These are phyloP conservation scores for Silurus aristotelis DNA, from an alignment of 2,797 vertebrate species.

Conservation along the genomic window DNA sequence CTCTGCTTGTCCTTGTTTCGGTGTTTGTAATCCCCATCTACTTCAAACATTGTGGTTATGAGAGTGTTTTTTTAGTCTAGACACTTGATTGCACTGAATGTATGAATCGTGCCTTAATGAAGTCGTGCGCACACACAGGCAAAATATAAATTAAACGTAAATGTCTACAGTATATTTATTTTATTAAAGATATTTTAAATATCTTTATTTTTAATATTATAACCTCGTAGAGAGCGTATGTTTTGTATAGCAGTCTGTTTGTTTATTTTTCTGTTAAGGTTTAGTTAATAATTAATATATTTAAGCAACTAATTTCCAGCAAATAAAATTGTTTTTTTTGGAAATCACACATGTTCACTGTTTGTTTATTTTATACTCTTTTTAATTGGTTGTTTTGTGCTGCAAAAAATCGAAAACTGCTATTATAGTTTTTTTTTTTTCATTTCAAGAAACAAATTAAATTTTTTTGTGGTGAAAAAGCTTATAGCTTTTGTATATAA, in stretches of 20 bases:
- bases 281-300: neutral
- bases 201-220: too few species aligned
- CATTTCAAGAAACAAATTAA: too few species aligned
- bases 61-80: neutral
- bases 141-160: neutral
- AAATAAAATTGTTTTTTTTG: neutral
- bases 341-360: neutral
- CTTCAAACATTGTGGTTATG: neutral
- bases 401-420: too few species aligned
- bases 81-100: neutral
- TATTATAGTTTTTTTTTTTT: too few species aligned
- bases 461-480: too few species aligned
- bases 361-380: too few species aligned
- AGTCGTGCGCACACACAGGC: neutral
- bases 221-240: neutral
- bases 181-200: neutral
- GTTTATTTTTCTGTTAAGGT: neutral
- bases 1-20: neutral
- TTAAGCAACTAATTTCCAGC: neutral
- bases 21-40: neutral
- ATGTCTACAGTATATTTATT: neutral
- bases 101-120: neutral
- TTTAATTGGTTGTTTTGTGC: neutral
- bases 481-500: too few species aligned
- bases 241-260: neutral